phyloP scores from a whole-genome alignment of 2,797 vertebrate genomes.

The Cossypha niveicapilla region DNA sequence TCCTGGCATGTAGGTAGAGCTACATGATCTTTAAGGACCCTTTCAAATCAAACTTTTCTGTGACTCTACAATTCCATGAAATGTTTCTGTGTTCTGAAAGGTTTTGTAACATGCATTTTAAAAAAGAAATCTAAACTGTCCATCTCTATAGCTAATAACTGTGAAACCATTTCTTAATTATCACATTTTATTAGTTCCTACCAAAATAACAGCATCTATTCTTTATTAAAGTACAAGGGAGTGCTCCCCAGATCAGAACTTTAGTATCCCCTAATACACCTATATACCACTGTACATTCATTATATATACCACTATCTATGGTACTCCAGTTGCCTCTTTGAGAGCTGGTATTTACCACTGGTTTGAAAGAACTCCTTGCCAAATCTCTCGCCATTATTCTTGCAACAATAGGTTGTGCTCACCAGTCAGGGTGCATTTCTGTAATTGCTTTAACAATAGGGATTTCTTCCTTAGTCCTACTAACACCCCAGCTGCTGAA shows the following conservation, averaged over 20 bases:
- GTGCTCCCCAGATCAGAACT: background rate
- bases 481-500: background rate
- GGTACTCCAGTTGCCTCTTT: background rate
- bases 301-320: background rate
- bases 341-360: background rate
- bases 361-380: background rate
- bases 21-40: background rate
- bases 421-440: background rate
- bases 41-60: background rate
- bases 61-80: background rate
- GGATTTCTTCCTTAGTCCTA: background rate
- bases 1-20: background rate
- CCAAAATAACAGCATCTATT: background rate
- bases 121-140: background rate
- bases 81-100: background rate
- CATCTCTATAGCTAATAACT: background rate
- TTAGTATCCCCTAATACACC: background rate
- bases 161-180: background rate
- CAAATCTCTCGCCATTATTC: background rate
- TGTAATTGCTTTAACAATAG: background rate
- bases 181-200: background rate
- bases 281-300: background rate
- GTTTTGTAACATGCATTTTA: background rate
- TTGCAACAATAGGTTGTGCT: background rate
- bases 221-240: background rate